Evolutionary conservation across 2,113 vertebrate species (phyloP).

Genomic region (Xiphophorus maculatus): DNA sequence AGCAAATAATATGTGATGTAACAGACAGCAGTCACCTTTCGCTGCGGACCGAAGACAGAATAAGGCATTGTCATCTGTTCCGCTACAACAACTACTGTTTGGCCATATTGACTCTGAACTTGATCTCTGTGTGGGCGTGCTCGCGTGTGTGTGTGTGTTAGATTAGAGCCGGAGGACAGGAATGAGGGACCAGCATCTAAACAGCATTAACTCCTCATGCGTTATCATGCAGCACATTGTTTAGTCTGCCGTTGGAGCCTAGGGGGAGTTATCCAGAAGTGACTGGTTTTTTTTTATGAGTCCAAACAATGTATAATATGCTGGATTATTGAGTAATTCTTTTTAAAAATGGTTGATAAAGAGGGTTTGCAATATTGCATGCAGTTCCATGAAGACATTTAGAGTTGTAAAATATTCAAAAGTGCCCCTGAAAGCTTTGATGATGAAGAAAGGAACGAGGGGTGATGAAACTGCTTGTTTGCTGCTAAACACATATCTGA

Average conservation of each 20-base stretch:
- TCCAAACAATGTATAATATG: not conserved
- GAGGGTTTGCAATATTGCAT: not conserved
- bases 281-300: not conserved
- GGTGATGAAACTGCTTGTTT: not conserved
- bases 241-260: not conserved
- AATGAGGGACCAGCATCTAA: not conserved
- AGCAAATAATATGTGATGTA: conserved; percentile 3
- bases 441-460: not conserved
- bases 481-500: not conserved
- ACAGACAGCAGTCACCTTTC: conserved; percentile 10
- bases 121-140: not conserved
- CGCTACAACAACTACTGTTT: not conserved
- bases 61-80: not conserved
- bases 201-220: not conserved
- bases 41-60: not conserved
- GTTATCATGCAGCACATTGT: not conserved
- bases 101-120: not conserved
- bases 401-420: not conserved
- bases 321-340: not conserved
- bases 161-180: not conserved
- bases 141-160: not conserved
- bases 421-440: not conserved
- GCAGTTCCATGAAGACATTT: not conserved
- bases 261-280: too few relatives aligned
- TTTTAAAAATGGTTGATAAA: not conserved